Evolutionary conservation across 2,888 invertebrate species (phyloP).

Genomic region (Psylliodes chrysocephalus): DNA sequence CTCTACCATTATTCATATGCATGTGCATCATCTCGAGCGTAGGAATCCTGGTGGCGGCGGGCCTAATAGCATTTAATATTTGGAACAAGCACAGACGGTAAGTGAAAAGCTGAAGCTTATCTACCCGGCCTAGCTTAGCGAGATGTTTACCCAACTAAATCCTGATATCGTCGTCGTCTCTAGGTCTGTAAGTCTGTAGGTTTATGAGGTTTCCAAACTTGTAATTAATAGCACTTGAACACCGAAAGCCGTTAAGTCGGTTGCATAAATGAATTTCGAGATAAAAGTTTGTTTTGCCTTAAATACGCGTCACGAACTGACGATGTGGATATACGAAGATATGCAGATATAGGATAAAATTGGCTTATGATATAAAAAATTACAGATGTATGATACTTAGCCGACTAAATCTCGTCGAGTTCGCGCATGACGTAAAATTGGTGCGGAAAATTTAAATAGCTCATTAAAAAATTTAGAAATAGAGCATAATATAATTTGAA

Average conservation of each 20-base stretch:
- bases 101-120: conserved; percentile 43
- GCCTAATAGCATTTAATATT: conserved; percentile 91
- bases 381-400: too few relatives aligned
- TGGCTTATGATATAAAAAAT: too few relatives aligned
- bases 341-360: too few relatives aligned
- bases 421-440: too few relatives aligned
- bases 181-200: conserved; percentile 7
- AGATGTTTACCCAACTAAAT: conserved; percentile 12
- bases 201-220: conserved; percentile 24
- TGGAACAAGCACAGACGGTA: conserved; percentile 93
- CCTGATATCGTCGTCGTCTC: conserved; percentile 1
- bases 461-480: too few relatives aligned
- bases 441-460: too few relatives aligned
- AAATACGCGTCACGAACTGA: too few relatives aligned
- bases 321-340: too few relatives aligned
- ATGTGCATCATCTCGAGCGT: conserved; percentile 92
- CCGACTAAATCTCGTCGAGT: too few relatives aligned
- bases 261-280: conserved; percentile 12
- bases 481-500: too few relatives aligned
- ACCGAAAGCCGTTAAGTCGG: conserved; percentile 18
- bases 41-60: conserved; percentile 87
- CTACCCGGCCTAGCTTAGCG: background rate
- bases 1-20: conserved; percentile 89
- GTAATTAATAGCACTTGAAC: conserved; percentile 19
- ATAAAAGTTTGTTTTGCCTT: conserved; percentile 8